Percentiles rank a stretch among this genome's conserved stretches.
Conservation (phyloP, 2,888 invertebrate species). For the Hartigia nigra region DNA sequence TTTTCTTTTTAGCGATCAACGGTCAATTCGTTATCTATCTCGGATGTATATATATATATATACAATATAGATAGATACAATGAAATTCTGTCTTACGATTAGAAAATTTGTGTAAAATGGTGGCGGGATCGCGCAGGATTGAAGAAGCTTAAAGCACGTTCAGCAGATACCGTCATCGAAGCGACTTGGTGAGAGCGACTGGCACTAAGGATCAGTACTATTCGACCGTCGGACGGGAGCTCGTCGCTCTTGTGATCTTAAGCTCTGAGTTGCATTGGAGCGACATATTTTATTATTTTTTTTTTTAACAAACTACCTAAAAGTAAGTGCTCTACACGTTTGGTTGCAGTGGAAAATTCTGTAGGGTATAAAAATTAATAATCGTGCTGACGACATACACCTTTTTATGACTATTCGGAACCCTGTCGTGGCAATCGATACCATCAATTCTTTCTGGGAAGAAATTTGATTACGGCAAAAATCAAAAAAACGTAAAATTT, state of each 20-base stretch:
- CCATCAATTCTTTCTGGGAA: not conserved
- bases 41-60: not conserved
- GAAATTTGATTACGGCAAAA: not conserved
- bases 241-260: not conserved
- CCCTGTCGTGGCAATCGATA: not conserved
- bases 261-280: not conserved
- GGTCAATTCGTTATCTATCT: not conserved
- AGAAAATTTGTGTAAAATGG: not conserved
- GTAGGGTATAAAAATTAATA: not conserved
- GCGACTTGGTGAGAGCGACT: not conserved
- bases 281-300: not conserved
- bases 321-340: not conserved
- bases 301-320: not conserved
- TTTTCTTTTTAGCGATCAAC: not conserved
- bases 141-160: not conserved
- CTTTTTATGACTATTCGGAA: not conserved
- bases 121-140: not conserved
- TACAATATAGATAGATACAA: not conserved
- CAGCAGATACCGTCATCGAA: not conserved
- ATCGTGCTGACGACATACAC: not conserved
- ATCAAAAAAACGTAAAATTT: not conserved
- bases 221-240: not conserved
- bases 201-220: not conserved
- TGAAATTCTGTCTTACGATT: not conserved
- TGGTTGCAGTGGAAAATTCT: not conserved